Base-by-base conservation (phyloP, 2,113 vertebrate genomes). In the Alexandromys fortis region DNA sequence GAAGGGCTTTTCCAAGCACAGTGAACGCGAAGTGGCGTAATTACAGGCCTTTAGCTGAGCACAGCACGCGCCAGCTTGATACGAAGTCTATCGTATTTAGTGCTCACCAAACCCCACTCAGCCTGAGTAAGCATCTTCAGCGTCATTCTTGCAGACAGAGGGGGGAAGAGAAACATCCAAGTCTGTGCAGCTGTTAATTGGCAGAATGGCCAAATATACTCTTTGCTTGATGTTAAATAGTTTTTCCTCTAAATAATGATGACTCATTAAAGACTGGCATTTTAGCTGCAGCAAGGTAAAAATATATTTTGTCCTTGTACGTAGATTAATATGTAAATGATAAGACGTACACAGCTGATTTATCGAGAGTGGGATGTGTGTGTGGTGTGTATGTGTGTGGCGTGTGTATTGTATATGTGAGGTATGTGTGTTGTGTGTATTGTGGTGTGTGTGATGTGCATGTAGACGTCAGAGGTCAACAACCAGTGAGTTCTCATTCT, bases 321-420 rank as follows among this genome's bases (percentile, higher is more conserved):
- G 35, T 52, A 70, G 45, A 24, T 49, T 49, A 70, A 86, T 79
- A 91, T 49, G 26, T 68, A 76, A 92, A 87, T 82, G 5, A 58
- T 68, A 78, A 52, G 38, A 38, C 91, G 89, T 96, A 93, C 93
- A 76, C 33, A 93, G 26, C 35, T 93, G 72, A 88, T 45, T 75
- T 83, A 78, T 17, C 68, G 42, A 21, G 26, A 30, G n/a, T 85
- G n/a, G 24, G 16, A 24, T 83, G 24, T 82, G 5, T 58, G 35
- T 38, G 33, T n/a, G 19, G 47, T 49, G 47, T 49, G 47, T 49
- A 8, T 61, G 35, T 49, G 3, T 78, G 9, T 9, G 11, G 14
- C 55, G 47, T 52, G 3, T 78, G 47, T 78, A 28, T 14, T 16
- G 13, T 42, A 21, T 73, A 21, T 10, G 19, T 63, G 61, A 63